A percentile compares a stretch with the other conserved stretches of the same genome.
Evolutionary conservation across 92 coral and sea anemone species (phyloP).

Genomic region (Plumapathes pennacea): DNA sequence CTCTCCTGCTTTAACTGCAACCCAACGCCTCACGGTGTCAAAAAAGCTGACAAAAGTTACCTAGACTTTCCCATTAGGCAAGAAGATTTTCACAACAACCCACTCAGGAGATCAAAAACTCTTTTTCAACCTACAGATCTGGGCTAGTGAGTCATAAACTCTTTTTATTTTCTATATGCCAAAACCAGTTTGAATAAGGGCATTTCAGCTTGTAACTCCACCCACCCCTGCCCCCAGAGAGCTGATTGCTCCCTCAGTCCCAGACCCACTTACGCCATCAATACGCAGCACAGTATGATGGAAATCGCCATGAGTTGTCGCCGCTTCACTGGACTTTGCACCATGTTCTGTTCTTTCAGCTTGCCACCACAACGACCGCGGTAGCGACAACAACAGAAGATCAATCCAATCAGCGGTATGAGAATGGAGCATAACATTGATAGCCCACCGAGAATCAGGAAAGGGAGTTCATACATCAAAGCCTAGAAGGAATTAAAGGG

Average conservation of each 20-base stretch:
- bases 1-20: too few species aligned
- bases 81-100: too few species aligned
- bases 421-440: conserved; percentile 55
- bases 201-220: not conserved
- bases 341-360: conserved; percentile 77
- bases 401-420: conserved; percentile 65
- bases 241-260: not conserved
- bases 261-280: conserved; percentile 60
- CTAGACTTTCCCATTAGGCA: too few species aligned
- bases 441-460: conserved; percentile 54
- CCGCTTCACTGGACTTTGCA: conserved; percentile 56
- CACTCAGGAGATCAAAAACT: too few species aligned
- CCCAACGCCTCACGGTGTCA: too few species aligned
- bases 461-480: conserved; percentile 51
- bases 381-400: conserved; percentile 72
- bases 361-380: conserved; percentile 76
- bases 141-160: too few species aligned
- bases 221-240: not conserved
- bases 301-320: conserved; percentile 58
- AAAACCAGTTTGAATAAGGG: not conserved
- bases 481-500: conserved; percentile 22
- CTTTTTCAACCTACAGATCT: too few species aligned
- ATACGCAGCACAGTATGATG: conserved; percentile 55
- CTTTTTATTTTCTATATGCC: too few species aligned
- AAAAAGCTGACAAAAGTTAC: too few species aligned